These are phyloP conservation scores for Drosophila novamexicana DNA, from an alignment of 1,140 invertebrate species.

Conservation along the genomic window DNA sequence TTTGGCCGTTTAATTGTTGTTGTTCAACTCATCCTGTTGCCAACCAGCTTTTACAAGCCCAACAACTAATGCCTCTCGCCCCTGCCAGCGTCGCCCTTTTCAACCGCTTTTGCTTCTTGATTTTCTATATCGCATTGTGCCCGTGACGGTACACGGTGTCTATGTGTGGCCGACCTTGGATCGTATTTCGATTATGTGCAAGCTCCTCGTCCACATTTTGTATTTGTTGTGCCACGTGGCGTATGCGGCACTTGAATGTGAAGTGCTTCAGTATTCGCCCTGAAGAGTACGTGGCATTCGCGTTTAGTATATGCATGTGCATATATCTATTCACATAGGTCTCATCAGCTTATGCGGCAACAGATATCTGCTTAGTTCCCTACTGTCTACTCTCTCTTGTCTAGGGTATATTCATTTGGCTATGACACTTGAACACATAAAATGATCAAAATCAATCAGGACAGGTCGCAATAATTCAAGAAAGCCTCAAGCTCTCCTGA, in stretches of 20 bases:
- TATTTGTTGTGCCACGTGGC: slow-evolving; percentile 52
- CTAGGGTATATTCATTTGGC: too few relatives aligned
- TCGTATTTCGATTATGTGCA: slow-evolving; percentile 65
- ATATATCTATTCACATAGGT: not conserved
- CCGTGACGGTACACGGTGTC: not conserved
- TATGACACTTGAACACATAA: too few relatives aligned
- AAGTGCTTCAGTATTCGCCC: slow-evolving; percentile 1
- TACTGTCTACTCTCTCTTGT: too few relatives aligned
- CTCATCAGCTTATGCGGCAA: not conserved
- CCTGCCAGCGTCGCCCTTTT: not conserved
- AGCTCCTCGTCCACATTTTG: slow-evolving; percentile 19
- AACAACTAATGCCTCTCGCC: not conserved
- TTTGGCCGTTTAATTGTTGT: slow-evolving; percentile 10
- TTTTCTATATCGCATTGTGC: not conserved
- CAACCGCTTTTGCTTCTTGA: not conserved
- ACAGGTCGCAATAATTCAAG: too few relatives aligned
- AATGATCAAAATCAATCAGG: too few relatives aligned
- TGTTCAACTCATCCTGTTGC: slow-evolving; percentile 9
- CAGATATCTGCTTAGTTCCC: not conserved
- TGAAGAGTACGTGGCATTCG: not conserved
- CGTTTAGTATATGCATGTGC: not conserved
- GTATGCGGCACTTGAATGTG: slow-evolving; percentile 19
- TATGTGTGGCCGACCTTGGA: slow-evolving; percentile 44
- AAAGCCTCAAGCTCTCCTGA: too few relatives aligned
- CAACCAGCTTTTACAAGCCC: not conserved